Base-by-base conservation (phyloP, 2,888 invertebrate genomes). In the Stenodera caucasica region DNA sequence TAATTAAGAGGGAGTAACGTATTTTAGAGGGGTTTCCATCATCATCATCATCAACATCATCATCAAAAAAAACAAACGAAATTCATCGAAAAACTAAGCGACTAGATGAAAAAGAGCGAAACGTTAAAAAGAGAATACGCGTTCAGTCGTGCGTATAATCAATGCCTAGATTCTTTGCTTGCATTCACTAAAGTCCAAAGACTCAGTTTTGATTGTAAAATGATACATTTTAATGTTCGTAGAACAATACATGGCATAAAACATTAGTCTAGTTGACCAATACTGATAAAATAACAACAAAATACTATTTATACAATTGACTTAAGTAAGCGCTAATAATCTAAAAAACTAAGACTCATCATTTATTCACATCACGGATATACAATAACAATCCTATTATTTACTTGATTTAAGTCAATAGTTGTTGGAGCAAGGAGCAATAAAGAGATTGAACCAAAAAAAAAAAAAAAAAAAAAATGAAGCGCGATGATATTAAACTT, bases 71-170 rank as follows among this genome's bases (percentile, higher is more conserved):
- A n/a, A n/a, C n/a, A n/a, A n/a, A n/a, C n/a, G n/a, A n/a, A n/a
- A n/a, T n/a, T n/a, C n/a, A n/a, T n/a, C n/a, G n/a, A n/a, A n/a
- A n/a, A n/a, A n/a, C n/a, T n/a, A n/a, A n/a, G n/a, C n/a, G n/a
- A n/a, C n/a, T 26, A 26, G 26, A 4, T 26, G 55, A 61, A 57
- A 63, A 63, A 63, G 61, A 66, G 33, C 49, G 51, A 35, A 53
- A 57, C 49, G 62, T n/a, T n/a, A 57, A 53, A 57, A 65, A 66
- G 59, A 69, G 9, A 70, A 72, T 65, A 67, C 72, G 73, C 69
- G 71, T 60, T 68, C 74, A 75, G 72, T 77, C 77, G 77, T 77
- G 76, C 76, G 73, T 77, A 70, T 76, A 76, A 76, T 76, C 77
- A 77, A 75, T 76, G 77, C 75, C 67, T 74, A 71, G 72, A 73